Evolutionary conservation across 1,140 invertebrate species (phyloP).

Genomic region (Chrysopa pallens): DNA sequence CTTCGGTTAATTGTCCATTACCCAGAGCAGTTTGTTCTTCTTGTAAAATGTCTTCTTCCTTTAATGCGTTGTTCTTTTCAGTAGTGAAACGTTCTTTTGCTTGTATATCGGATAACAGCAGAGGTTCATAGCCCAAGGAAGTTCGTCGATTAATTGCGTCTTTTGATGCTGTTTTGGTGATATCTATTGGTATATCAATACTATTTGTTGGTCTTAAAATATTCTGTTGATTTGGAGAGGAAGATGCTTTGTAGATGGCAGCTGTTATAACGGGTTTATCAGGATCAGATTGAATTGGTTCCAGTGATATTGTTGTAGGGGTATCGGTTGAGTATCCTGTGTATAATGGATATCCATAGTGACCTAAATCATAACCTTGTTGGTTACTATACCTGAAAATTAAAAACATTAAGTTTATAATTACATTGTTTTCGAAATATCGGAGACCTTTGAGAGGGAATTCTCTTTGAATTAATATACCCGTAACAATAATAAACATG

Average conservation of each 20-base stretch:
- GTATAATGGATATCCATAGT: constrained; percentile 45
- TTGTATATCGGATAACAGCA: neutral
- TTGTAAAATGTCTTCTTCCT: neutral
- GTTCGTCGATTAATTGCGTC: neutral
- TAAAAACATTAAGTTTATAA: neutral
- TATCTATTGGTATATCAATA: neutral
- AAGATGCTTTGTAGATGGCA: constrained; percentile 39
- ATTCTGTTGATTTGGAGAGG: constrained; percentile 16
- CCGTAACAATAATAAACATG: too few relatives aligned
- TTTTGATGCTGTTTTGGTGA: neutral
- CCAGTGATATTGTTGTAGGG: constrained; percentile 25
- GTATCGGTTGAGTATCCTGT: constrained; percentile 28
- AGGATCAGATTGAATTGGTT: constrained; percentile 24
- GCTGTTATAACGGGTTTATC: constrained; percentile 46
- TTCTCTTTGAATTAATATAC: too few relatives aligned
- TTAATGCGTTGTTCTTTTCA: neutral
- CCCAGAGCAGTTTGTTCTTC: constrained; percentile 11
- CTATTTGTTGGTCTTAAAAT: too few relatives aligned
- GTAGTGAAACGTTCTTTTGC: neutral
- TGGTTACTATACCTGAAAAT: constrained; percentile 59
- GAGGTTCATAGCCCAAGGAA: neutral
- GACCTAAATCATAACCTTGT: constrained; percentile 50
- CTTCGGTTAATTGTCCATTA: neutral
- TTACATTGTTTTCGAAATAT: too few relatives aligned
- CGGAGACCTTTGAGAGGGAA: too few relatives aligned